phyloP scores from a whole-genome alignment of 2,888 invertebrate genomes.

The Calephelis perditalis region DNA sequence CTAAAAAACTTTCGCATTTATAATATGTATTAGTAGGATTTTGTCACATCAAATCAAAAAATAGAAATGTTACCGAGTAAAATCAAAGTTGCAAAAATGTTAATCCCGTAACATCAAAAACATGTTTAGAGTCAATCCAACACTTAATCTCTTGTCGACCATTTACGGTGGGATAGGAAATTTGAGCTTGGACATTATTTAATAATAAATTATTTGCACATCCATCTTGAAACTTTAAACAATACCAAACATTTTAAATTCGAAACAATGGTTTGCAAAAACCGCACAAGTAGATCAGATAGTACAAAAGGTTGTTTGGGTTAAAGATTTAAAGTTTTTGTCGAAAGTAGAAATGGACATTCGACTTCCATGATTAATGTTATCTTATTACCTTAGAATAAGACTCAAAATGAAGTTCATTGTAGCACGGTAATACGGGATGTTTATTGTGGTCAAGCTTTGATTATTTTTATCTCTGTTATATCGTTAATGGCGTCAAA shows the following conservation, averaged over 20 bases:
- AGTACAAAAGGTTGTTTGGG: slow-evolving; percentile 61
- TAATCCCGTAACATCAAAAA: slow-evolving; percentile 44
- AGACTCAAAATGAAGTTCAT: slow-evolving; percentile 29
- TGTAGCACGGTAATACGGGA: slow-evolving; percentile 24
- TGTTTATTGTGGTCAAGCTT: slow-evolving; percentile 57
- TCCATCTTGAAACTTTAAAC: slow-evolving; percentile 53
- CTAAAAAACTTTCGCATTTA: no score
- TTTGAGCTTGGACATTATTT: slow-evolving; percentile 43
- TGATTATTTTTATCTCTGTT: slow-evolving; percentile 67
- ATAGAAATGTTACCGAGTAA: no score
- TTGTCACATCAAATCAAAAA: no score
- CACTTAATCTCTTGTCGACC: slow-evolving; percentile 58
- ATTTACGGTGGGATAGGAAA: slow-evolving; percentile 50
- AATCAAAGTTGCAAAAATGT: slow-evolving; percentile 26
- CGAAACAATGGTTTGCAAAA: slow-evolving; percentile 59
- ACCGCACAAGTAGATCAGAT: slow-evolving; percentile 65
- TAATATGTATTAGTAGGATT: no score
- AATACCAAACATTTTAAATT: slow-evolving; percentile 57
- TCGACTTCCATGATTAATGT: slow-evolving; percentile 16
- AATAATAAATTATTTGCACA: slow-evolving; percentile 66
- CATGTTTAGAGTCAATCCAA: slow-evolving; percentile 43
- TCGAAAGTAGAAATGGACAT: slow-evolving; percentile 32
- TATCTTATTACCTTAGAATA: slow-evolving; percentile 23
- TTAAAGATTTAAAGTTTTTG: slow-evolving; percentile 61
- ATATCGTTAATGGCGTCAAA: slow-evolving; percentile 73